A percentile compares a stretch with the other conserved stretches of the same genome.
Evolutionary conservation across 2,113 vertebrate genomes (phyloP).

Genomic region (Pipra filicauda): DNA sequence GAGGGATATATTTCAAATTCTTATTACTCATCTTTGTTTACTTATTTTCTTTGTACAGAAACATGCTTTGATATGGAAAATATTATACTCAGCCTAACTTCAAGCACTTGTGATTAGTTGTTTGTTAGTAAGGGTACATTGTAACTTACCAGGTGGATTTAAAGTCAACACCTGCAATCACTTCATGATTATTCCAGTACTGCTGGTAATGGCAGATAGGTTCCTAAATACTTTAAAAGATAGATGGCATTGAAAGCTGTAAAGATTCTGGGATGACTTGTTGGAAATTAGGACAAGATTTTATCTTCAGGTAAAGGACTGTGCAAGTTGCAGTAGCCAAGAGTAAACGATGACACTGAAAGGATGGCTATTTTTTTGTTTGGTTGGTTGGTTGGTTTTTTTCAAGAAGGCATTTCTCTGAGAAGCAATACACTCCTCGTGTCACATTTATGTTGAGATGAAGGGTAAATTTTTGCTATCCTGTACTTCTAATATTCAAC

Average conservation of each 20-base stretch:
- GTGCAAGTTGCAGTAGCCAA: background rate
- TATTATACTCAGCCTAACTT: background rate
- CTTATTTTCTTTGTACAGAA: background rate
- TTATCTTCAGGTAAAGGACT: background rate
- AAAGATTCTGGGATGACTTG: background rate
- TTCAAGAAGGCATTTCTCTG: background rate
- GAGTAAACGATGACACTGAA: background rate
- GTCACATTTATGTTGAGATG: background rate
- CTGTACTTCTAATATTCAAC: background rate
- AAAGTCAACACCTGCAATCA: background rate
- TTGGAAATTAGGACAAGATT: background rate
- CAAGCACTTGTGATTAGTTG: background rate
- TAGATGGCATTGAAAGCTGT: background rate
- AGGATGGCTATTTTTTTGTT: background rate
- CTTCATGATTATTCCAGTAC: background rate
- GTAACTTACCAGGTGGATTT: background rate
- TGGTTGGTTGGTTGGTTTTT: background rate
- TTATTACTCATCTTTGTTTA: constrained; percentile 1
- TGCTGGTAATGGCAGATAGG: background rate
- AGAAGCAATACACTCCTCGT: background rate
- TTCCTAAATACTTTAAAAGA: background rate
- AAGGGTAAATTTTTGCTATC: background rate
- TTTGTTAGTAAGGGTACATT: background rate
- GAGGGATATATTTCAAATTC: background rate
- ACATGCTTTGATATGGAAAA: constrained; percentile 4